These are phyloP conservation scores for Hesperia comma DNA, from an alignment of 2,888 invertebrate species.

Conservation along the genomic window DNA sequence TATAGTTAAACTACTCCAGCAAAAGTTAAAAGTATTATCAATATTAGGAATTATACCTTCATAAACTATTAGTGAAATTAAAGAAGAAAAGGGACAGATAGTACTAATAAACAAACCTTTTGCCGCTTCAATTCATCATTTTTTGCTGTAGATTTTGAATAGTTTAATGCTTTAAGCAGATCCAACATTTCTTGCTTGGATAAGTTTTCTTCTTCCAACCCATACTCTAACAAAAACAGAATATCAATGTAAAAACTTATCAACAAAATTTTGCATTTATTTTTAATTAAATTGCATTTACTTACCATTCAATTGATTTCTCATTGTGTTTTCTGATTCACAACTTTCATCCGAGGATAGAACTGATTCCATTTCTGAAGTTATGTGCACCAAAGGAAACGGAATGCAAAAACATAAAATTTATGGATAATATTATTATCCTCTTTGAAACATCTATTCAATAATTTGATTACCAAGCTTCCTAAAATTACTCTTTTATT, in stretches of 20 bases:
- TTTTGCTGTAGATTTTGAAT: constrained; percentile 69
- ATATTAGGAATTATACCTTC: no score
- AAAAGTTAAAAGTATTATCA: no score
- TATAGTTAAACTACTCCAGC: no score
- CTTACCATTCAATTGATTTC: constrained; percentile 69
- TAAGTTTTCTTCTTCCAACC: constrained; percentile 74
- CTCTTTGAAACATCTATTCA: background rate
- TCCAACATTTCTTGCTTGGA: constrained; percentile 78
- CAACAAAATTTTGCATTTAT: background rate
- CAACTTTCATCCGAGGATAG: constrained; percentile 73
- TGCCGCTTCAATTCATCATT: constrained; percentile 63
- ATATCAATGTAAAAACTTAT: background rate
- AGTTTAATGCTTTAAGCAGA: constrained; percentile 70
- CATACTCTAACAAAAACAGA: constrained; percentile 61
- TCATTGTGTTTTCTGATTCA: constrained; percentile 75
- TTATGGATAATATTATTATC: background rate
- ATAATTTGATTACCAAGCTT: constrained; percentile 8
- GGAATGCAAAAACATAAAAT: background rate
- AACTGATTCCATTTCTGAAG: constrained; percentile 50
- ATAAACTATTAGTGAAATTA: background rate
- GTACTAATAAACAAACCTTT: constrained; percentile 46
- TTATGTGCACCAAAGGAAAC: background rate
- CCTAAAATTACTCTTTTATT: no score
- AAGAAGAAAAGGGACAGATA: constrained; percentile 14
- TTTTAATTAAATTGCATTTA: constrained; percentile 20